These are phyloP conservation scores for Choristoneura rosaceana DNA, from an alignment of 2,888 invertebrate species.

Conservation along the genomic window DNA sequence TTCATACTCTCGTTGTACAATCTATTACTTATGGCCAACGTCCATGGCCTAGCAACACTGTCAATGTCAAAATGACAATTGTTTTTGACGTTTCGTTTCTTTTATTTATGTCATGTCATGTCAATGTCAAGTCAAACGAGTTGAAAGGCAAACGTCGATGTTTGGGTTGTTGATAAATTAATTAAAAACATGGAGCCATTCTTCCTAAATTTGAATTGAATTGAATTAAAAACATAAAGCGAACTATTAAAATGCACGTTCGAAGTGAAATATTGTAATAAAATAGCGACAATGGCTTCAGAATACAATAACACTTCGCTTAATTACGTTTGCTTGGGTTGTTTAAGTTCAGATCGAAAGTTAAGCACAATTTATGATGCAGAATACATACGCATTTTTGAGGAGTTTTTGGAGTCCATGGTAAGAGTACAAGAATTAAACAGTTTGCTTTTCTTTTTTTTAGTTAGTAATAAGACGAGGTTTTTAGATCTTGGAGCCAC, in stretches of 20 bases:
- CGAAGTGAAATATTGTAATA: background rate
- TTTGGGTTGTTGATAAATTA: background rate
- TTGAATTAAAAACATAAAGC: background rate
- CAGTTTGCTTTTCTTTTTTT: background rate
- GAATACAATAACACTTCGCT: slow-evolving; percentile 39
- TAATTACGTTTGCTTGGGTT: slow-evolving; percentile 56
- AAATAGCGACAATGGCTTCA: slow-evolving; percentile 38
- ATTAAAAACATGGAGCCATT: too few species aligned
- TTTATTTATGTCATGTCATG: background rate
- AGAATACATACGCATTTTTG: slow-evolving; percentile 51
- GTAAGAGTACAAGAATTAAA: slow-evolving; percentile 50
- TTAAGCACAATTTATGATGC: slow-evolving; percentile 49
- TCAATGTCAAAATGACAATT: too few species aligned
- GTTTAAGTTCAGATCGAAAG: slow-evolving; percentile 57
- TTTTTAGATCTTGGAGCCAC: background rate
- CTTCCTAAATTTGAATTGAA: too few species aligned
- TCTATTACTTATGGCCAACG: too few species aligned
- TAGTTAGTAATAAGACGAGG: background rate
- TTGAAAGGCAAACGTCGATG: background rate
- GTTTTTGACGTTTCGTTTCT: background rate
- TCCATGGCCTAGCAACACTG: too few species aligned
- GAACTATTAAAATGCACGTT: background rate
- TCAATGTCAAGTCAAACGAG: background rate
- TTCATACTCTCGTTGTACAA: too few species aligned
- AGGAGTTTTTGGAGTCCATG: slow-evolving; percentile 49